These are phyloP conservation scores for Cyanoramphus novaezelandiae DNA, from an alignment of 2,113 vertebrate genomes.

Conservation along the genomic window DNA sequence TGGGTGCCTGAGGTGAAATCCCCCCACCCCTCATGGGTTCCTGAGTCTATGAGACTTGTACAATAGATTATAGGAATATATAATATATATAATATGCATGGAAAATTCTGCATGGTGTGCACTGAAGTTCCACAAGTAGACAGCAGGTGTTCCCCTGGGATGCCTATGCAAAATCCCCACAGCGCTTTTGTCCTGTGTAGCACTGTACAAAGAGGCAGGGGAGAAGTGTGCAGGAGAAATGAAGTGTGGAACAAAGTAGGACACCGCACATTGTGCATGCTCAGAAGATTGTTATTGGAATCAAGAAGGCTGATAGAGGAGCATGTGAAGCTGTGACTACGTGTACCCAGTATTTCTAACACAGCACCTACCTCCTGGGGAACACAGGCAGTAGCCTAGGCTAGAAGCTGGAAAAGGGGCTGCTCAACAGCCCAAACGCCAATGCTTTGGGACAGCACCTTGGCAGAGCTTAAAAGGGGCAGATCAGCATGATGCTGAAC, in stretches of 20 bases:
- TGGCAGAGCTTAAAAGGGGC: not conserved
- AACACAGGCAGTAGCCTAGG: not conserved
- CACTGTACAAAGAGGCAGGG: not conserved
- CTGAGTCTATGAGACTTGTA: not conserved
- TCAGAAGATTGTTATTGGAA: not conserved
- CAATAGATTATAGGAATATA: not conserved
- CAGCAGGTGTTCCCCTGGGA: not conserved
- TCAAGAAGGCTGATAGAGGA: not conserved
- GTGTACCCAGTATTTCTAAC: not conserved
- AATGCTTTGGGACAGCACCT: not conserved
- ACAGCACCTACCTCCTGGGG: too few species aligned
- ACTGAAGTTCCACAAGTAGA: not conserved
- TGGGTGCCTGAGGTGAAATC: not conserved
- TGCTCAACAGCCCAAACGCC: not conserved
- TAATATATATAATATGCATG: too few species aligned
- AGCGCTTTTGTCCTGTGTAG: not conserved
- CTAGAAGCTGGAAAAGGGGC: not conserved
- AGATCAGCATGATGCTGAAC: fast-evolving
- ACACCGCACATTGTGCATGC: not conserved
- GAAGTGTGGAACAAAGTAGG: not conserved
- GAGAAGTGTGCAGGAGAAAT: not conserved
- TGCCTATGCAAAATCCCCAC: not conserved
- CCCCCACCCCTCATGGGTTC: fast-evolving
- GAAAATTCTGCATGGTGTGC: not conserved
- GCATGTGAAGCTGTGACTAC: not conserved